Conservation (phyloP, 2,113 vertebrate species). For the Mobula hypostoma region DNA sequence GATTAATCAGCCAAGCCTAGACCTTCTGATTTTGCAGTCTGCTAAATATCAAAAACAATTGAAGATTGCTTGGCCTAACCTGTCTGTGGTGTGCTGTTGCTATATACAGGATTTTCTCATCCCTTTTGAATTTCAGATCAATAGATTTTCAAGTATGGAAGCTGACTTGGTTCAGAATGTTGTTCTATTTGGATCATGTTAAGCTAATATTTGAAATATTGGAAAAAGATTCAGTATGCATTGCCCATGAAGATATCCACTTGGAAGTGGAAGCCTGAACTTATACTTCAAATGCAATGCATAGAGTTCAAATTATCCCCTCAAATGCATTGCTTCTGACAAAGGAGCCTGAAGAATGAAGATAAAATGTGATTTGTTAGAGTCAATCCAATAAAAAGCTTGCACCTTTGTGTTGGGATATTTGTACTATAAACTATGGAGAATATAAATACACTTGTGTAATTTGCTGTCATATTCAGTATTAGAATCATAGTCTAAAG, state of each 20-base stretch:
- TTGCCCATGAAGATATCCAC: constrained; percentile 10
- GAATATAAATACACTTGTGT: constrained; percentile 39
- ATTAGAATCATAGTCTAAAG: constrained; percentile 46
- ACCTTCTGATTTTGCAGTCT: background rate
- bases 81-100: background rate
- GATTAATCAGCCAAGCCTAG: background rate
- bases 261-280: background rate
- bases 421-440: constrained; percentile 36
- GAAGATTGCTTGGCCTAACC: background rate
- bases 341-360: background rate
- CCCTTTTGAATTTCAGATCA: too few relatives aligned
- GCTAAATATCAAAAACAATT: background rate
- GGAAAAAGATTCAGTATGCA: background rate
- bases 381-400: constrained; percentile 28
- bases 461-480: constrained; percentile 40
- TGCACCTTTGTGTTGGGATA: constrained; percentile 41
- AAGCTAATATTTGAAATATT: background rate
- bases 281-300: background rate
- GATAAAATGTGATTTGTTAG: background rate
- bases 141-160: background rate
- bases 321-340: background rate
- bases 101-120: background rate
- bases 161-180: background rate
- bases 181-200: background rate
- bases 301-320: background rate